phyloP scores from a whole-genome alignment of 2,888 invertebrate genomes.

The Andricus curvator region DNA sequence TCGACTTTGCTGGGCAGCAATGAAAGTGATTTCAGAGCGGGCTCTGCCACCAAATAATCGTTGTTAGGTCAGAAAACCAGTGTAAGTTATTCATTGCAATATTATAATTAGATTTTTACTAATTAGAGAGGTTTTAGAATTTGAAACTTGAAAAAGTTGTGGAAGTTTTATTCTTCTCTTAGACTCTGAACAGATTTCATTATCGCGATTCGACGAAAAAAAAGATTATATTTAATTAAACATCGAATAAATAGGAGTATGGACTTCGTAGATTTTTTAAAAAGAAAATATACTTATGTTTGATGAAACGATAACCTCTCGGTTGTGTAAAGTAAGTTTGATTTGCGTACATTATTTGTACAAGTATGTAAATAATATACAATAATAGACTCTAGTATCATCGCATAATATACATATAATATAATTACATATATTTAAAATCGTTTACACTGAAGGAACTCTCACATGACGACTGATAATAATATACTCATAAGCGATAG shows the following conservation, averaged over 20 bases:
- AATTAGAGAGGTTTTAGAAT: not conserved
- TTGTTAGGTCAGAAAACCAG: not conserved
- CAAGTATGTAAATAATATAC: conserved; percentile 19
- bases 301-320: not conserved
- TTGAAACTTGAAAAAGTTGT: not conserved
- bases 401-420: not conserved
- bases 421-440: conserved; percentile 17
- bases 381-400: conserved; percentile 18
- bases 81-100: conserved; percentile 4
- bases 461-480: conserved; percentile 36
- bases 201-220: not conserved
- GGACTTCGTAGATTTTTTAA: not conserved
- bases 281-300: not conserved
- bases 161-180: not conserved
- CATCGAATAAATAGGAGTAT: conserved; percentile 7
- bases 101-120: not conserved
- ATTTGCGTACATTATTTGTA: not conserved
- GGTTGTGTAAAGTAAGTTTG: not conserved
- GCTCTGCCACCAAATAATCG: conserved; percentile 6
- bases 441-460: conserved; percentile 11
- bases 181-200: not conserved
- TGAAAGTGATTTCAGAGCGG: not conserved
- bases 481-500: conserved; percentile 29
- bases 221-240: conserved; percentile 4
- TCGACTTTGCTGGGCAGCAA: not conserved